Evolutionary conservation across 2,113 vertebrate species (phyloP).

Genomic region (Sarotherodon lohbergeri): DNA sequence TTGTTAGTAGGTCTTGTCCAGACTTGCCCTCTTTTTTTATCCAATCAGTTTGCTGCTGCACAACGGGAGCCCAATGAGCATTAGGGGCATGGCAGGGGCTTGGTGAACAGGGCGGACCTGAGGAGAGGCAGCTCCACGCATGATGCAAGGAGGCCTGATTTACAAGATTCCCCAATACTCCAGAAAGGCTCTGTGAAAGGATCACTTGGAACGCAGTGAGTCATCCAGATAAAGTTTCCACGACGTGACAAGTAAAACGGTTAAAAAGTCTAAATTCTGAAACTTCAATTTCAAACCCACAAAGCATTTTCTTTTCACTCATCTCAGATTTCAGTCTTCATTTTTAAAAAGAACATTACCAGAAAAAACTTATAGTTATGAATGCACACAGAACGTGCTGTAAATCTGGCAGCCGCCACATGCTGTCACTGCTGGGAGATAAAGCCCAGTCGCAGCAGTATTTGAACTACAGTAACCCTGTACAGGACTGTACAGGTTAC

Average conservation of each 20-base stretch:
- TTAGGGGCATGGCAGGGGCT: slow-evolving; percentile 41
- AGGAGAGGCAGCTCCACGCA: neutral
- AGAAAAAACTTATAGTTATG: neutral
- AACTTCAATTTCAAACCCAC: neutral
- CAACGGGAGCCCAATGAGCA: slow-evolving; percentile 48
- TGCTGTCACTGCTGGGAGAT: neutral
- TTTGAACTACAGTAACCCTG: slow-evolving; percentile 54
- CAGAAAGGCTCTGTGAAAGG: neutral
- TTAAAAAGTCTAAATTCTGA: neutral
- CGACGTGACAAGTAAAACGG: neutral
- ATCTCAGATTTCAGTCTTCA: neutral
- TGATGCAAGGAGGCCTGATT: slow-evolving; percentile 44
- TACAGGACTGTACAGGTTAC: neutral
- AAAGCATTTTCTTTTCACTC: neutral
- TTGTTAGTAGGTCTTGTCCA: slow-evolving; percentile 53
- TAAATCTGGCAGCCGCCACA: neutral
- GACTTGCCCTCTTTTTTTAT: slow-evolving; percentile 64
- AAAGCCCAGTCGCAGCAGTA: neutral
- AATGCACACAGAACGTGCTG: neutral
- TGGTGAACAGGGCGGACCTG: slow-evolving; percentile 31
- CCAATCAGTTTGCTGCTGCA: slow-evolving; percentile 50
- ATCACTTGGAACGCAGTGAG: neutral
- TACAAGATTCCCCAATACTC: neutral
- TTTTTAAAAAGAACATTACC: neutral
- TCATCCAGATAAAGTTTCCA: neutral